These are phyloP conservation scores for Prionailurus bengalensis DNA, from an alignment of 2,113 vertebrate genomes.

Conservation along the genomic window DNA sequence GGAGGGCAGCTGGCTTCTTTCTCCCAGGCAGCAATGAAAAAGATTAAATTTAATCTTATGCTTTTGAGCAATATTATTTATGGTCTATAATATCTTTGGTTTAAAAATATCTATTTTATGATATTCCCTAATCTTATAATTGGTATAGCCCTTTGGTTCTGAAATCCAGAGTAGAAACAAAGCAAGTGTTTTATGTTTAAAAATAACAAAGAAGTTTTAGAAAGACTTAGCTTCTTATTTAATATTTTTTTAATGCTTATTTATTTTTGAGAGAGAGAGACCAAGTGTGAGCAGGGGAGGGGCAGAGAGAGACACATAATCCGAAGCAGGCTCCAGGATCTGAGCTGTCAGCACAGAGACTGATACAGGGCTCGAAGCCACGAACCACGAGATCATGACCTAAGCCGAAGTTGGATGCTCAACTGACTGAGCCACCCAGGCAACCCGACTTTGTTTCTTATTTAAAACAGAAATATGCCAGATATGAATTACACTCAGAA, in stretches of 20 bases:
- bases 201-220: not conserved
- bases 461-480: not conserved
- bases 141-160: not conserved
- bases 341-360: too few relatives aligned
- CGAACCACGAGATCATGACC: too few relatives aligned
- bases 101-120: not conserved
- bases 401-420: too few relatives aligned
- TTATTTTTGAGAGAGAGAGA: too few relatives aligned
- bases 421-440: too few relatives aligned
- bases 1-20: not conserved
- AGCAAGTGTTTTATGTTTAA: constrained; percentile 30
- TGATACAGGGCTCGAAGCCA: too few relatives aligned
- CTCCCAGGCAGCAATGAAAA: not conserved
- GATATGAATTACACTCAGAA: not conserved
- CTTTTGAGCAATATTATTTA: not conserved
- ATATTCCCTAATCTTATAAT: not conserved
- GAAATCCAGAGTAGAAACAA: not conserved
- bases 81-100: not conserved
- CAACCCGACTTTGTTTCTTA: too few relatives aligned
- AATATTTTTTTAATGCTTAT: too few relatives aligned
- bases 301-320: too few relatives aligned
- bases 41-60: not conserved
- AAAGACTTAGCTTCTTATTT: not conserved
- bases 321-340: too few relatives aligned
- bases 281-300: too few relatives aligned